Percentiles rank a stretch among this genome's conserved stretches.
Conservation (phyloP, 2,888 invertebrate species). For the Platycheirus albimanus region DNA sequence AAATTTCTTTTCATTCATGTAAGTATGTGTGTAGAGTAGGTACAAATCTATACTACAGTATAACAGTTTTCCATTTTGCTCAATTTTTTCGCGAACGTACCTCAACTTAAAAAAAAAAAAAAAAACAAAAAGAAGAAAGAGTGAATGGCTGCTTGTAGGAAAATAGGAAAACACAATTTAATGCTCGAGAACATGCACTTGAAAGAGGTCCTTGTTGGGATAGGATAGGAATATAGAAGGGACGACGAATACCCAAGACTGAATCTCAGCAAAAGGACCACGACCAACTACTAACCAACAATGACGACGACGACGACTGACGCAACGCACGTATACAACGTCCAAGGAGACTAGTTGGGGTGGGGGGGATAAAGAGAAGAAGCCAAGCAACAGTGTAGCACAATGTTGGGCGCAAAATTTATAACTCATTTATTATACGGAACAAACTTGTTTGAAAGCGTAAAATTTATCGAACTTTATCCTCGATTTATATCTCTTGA, state of each 20-base stretch:
- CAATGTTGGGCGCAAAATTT: conserved; percentile 60
- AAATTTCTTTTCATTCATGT: background rate
- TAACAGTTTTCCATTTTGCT: background rate
- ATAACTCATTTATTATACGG: conserved; percentile 75
- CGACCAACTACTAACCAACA: background rate
- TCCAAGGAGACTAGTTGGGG: background rate
- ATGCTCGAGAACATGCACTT: conserved; percentile 4
- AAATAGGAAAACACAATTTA: conserved; percentile 6
- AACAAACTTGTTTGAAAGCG: conserved; percentile 74
- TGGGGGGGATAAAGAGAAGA: background rate
- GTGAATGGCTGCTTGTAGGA: background rate
- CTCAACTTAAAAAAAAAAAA: background rate
- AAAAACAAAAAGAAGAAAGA: too few species aligned
- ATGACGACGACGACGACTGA: too few species aligned
- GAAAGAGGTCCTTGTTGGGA: background rate
- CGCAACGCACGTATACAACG: too few species aligned
- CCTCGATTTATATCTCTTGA: conserved; percentile 75
- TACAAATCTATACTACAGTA: too few species aligned
- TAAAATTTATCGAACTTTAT: conserved; percentile 75
- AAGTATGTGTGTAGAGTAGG: too few species aligned
- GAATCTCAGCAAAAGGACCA: background rate
- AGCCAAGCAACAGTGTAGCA: conserved; percentile 36
- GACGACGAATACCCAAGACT: background rate
- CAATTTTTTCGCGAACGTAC: background rate
- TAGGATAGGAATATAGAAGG: too few species aligned